Evolutionary conservation across 2,888 invertebrate genomes (phyloP).

Genomic region (Mythimna albipuncta): DNA sequence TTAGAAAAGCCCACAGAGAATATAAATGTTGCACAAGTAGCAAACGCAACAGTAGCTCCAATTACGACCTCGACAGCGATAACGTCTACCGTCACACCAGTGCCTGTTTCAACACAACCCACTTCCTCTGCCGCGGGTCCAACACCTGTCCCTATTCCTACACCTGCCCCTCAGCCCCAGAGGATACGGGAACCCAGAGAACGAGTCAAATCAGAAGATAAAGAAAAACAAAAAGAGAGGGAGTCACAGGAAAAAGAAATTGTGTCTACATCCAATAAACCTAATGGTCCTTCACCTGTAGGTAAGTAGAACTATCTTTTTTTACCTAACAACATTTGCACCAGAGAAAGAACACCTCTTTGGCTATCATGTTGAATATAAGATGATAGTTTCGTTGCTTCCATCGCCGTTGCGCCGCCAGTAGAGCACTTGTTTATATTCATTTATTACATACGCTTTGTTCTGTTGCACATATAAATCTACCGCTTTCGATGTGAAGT

Average conservation of each 20-base stretch:
- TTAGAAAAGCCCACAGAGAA: conserved; percentile 72
- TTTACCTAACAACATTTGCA: conserved; percentile 5
- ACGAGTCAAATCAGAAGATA: conserved; percentile 75
- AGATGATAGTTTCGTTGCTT: conserved; percentile 24
- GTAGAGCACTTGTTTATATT: conserved; percentile 31
- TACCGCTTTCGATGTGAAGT: conserved; percentile 35
- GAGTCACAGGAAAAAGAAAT: conserved; percentile 68
- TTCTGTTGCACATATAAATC: conserved; percentile 33
- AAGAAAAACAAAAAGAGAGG: conserved; percentile 69
- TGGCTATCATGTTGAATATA: background rate
- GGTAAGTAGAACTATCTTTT: conserved; percentile 72
- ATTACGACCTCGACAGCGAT: conserved; percentile 56
- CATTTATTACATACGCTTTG: conserved; percentile 27
- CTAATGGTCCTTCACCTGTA: conserved; percentile 76
- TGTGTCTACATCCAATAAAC: conserved; percentile 58
- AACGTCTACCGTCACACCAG: conserved; percentile 50
- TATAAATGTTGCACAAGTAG: conserved; percentile 50
- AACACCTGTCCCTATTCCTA: conserved; percentile 43
- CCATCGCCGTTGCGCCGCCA: background rate
- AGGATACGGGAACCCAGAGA: conserved; percentile 79
- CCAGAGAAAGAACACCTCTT: background rate
- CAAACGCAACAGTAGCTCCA: conserved; percentile 53
- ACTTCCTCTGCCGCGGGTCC: conserved; percentile 45
- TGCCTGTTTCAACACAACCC: conserved; percentile 51
- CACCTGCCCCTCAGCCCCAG: conserved; percentile 75